These are phyloP conservation scores for Brachionus paranguensis DNA, from an alignment of 1,140 invertebrate species.

Conservation along the genomic window DNA sequence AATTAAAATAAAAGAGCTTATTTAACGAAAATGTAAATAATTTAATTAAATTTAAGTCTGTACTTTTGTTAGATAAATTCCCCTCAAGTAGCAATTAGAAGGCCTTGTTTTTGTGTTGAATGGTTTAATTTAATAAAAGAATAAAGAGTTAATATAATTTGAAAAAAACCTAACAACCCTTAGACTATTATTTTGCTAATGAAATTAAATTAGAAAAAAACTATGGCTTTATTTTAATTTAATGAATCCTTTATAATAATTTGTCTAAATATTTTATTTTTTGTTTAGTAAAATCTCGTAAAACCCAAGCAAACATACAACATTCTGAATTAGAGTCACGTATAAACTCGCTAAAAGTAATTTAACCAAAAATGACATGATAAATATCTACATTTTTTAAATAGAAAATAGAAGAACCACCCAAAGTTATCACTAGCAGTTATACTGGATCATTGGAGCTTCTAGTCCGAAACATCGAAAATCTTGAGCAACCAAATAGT, in stretches of 20 bases:
- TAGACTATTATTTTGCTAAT: neutral
- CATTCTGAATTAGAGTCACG: slow-evolving; percentile 31
- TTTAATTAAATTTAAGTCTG: neutral
- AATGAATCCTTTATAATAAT: neutral
- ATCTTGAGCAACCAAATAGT: slow-evolving; percentile 26
- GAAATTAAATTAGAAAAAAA: neutral
- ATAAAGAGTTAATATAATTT: neutral
- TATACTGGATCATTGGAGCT: slow-evolving; percentile 17
- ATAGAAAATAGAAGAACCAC: slow-evolving; percentile 29
- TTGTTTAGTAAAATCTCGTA: slow-evolving; percentile 37
- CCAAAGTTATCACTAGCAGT: slow-evolving; percentile 33
- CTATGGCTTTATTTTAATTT: neutral
- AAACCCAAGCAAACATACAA: slow-evolving; percentile 7
- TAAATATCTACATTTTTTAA: neutral
- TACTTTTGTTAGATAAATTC: neutral
- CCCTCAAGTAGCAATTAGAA: neutral
- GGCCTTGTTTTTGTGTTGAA: neutral
- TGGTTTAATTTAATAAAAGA: neutral
- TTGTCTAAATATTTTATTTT: neutral
- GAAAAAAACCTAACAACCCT: neutral
- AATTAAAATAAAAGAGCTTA: neutral
- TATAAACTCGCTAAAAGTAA: slow-evolving; percentile 29
- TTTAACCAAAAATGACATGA: neutral
- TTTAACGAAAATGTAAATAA: neutral
- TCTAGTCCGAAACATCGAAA: neutral